Conservation (phyloP, 2,888 invertebrate species). For the Ormyrus labotus region DNA sequence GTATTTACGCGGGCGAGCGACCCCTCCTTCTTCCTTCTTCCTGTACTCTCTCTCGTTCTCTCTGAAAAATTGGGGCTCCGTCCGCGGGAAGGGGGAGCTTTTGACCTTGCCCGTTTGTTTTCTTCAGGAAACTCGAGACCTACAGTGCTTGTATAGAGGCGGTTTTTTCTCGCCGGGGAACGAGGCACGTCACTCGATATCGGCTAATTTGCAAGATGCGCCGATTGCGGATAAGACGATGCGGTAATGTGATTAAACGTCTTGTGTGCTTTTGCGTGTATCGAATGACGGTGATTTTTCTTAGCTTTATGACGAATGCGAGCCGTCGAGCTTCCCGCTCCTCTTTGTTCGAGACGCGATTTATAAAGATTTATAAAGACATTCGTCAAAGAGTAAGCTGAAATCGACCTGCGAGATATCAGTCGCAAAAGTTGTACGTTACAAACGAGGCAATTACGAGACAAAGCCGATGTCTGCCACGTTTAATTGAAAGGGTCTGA, state of each 20-base stretch:
- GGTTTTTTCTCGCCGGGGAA: neutral
- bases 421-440: no score
- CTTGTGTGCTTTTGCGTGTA: neutral
- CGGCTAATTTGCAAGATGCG: conserved; percentile 3
- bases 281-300: neutral
- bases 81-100: neutral
- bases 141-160: neutral
- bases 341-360: no score
- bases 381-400: no score
- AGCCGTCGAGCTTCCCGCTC: no score
- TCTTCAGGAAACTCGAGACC: conserved; percentile 15
- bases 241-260: conserved; percentile 7
- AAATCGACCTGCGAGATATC: no score
- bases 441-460: no score
- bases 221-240: neutral
- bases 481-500: neutral
- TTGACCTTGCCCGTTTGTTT: conserved; percentile 36
- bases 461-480: no score
- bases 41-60: neutral
- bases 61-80: conserved; percentile 14
- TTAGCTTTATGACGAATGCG: no score
- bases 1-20: neutral
- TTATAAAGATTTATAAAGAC: no score
- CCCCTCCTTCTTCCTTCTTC: neutral
- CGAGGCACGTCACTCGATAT: neutral